Evolutionary conservation across 2,888 invertebrate species (phyloP).

Genomic region (Lepidocyrtoides sp.): DNA sequence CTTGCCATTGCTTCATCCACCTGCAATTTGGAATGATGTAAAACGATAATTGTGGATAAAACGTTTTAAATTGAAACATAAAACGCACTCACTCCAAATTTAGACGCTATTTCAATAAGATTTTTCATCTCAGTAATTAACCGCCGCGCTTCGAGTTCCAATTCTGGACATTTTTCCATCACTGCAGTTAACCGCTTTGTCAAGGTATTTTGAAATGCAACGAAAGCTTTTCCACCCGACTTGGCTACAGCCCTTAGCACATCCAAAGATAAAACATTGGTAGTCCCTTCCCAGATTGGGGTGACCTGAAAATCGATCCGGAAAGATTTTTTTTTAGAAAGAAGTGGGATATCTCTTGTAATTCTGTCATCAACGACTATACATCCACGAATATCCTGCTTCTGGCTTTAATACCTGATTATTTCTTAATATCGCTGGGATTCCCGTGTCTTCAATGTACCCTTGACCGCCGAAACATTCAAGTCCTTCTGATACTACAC

Average conservation of each 20-base stretch:
- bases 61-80: not conserved
- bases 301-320: slow-evolving; percentile 86
- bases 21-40: slow-evolving; percentile 82
- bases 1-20: slow-evolving; percentile 87
- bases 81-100: slow-evolving; percentile 14
- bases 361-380: too few relatives aligned
- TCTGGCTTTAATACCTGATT: slow-evolving; percentile 87
- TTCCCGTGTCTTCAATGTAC: slow-evolving; percentile 89
- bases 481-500: slow-evolving; percentile 88
- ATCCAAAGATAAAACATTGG: slow-evolving; percentile 88
- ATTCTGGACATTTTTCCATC: slow-evolving; percentile 46
- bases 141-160: not conserved
- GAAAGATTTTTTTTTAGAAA: not conserved
- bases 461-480: slow-evolving; percentile 89
- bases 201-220: slow-evolving; percentile 86
- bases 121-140: slow-evolving; percentile 47
- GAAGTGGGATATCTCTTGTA: too few relatives aligned
- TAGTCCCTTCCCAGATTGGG: slow-evolving; percentile 89
- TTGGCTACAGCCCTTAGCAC: slow-evolving; percentile 88
- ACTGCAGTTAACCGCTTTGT: slow-evolving; percentile 83
- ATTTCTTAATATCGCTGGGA: slow-evolving; percentile 88
- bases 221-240: slow-evolving; percentile 87
- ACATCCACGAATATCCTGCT: not conserved
- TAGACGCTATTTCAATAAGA: slow-evolving; percentile 45
- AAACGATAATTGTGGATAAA: not conserved